A percentile compares a stretch with the other conserved stretches of the same genome.
These are phyloP conservation scores for Heliocidaris erythrogramma DNA, from an alignment of 35 echinoderm and acorn worm species.

Conservation along the genomic window DNA sequence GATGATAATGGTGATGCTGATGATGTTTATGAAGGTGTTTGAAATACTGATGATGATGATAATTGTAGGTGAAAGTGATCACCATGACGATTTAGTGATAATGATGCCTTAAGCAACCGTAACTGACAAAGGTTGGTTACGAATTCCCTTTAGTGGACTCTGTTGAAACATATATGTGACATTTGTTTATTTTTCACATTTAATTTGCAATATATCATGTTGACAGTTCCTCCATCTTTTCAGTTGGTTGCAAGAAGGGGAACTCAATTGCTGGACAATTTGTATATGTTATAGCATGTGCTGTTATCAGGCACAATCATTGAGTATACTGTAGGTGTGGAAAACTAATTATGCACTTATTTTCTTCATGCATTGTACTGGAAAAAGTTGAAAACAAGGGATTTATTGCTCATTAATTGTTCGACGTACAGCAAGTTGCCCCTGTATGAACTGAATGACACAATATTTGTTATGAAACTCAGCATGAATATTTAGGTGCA, in stretches of 20 bases:
- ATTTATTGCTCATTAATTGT: neutral
- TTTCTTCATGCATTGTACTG: neutral
- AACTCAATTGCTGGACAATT: neutral
- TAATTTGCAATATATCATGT: neutral
- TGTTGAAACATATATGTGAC: neutral
- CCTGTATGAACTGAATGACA: neutral
- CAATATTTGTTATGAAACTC: neutral
- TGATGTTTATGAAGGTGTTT: neutral
- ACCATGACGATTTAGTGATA: neutral
- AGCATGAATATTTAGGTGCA: neutral
- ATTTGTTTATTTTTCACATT: neutral
- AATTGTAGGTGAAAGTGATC: neutral
- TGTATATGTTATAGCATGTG: neutral
- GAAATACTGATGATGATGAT: slow-evolving; percentile 5
- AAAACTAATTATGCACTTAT: neutral
- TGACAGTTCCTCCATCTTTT: neutral
- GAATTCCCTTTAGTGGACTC: neutral
- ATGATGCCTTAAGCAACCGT: neutral
- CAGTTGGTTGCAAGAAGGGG: neutral
- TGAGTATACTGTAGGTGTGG: neutral
- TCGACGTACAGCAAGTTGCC: too few species aligned
- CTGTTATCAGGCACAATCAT: neutral
- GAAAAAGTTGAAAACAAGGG: neutral
- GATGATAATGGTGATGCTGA: neutral
- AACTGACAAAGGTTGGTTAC: neutral